These are phyloP conservation scores for Malurus alboscapulatus DNA, from an alignment of 2,113 vertebrate species.

Conservation along the genomic window DNA sequence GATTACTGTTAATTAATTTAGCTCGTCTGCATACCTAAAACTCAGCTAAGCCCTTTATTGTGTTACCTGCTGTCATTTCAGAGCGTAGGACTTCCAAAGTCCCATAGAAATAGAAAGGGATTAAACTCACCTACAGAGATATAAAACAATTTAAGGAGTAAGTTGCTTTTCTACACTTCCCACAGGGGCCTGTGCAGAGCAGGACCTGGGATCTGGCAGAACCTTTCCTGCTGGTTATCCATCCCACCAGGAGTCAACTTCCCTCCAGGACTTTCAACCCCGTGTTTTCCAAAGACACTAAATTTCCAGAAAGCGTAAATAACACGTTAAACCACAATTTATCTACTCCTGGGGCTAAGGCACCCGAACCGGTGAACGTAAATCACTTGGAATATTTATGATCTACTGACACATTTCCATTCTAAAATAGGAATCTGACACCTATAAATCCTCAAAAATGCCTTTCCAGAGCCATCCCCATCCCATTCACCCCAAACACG, in stretches of 20 bases:
- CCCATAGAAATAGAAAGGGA: constrained; percentile 16
- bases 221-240: neutral
- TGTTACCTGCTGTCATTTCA: constrained; percentile 52
- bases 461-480: neutral
- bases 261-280: neutral
- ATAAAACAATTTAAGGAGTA: constrained; percentile 21
- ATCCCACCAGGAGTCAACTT: neutral
- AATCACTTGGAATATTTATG: neutral
- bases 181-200: neutral
- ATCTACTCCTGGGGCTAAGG: neutral
- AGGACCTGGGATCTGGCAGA: neutral
- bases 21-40: constrained; percentile 43
- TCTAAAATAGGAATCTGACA: neutral
- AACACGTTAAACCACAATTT: neutral
- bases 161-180: neutral
- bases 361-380: rapidly evolving
- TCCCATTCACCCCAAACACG: rapidly evolving
- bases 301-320: neutral
- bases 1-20: constrained; percentile 68
- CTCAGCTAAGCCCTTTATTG: constrained; percentile 35
- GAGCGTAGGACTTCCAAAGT: neutral
- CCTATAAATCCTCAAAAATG: neutral
- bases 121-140: constrained; percentile 17
- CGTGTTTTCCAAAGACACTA: neutral
- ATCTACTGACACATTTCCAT: constrained; percentile 26